Evolutionary conservation across 2,113 vertebrate genomes (phyloP).

Genomic region (Gnathonemus echidnorhynchus): DNA sequence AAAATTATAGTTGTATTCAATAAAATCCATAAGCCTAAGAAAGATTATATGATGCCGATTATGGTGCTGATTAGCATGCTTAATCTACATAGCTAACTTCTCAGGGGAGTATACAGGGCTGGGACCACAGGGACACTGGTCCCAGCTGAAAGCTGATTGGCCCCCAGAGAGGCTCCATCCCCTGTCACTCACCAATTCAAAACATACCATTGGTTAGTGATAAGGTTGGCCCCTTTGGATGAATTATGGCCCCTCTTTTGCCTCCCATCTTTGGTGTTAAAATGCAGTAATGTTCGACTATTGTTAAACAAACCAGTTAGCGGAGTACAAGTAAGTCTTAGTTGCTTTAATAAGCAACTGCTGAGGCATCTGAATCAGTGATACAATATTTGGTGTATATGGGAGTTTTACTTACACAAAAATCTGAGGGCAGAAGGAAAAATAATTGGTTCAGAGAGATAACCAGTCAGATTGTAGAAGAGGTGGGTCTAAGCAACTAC

Average conservation of each 20-base stretch:
- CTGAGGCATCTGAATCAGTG: not conserved
- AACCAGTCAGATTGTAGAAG: too few species aligned
- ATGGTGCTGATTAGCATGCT: not conserved
- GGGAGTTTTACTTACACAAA: too few species aligned
- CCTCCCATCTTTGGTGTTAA: not conserved
- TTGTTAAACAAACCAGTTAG: not conserved
- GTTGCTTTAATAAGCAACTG: not conserved
- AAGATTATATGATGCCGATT: not conserved
- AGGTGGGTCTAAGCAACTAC: too few species aligned
- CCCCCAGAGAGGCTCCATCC: not conserved
- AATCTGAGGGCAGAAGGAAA: too few species aligned
- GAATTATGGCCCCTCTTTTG: not conserved
- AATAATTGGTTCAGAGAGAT: too few species aligned
- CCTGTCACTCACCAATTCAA: not conserved
- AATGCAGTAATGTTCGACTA: not conserved
- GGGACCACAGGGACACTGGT: not conserved
- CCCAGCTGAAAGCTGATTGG: not conserved
- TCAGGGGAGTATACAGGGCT: not conserved
- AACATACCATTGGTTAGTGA: not conserved
- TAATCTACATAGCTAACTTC: not conserved
- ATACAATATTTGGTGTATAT: not conserved
- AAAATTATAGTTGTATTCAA: not conserved
- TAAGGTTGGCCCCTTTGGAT: not conserved
- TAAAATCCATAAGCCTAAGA: not conserved
- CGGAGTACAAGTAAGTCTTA: not conserved